These are phyloP conservation scores for Astropecten irregularis DNA, from an alignment of 53 echinoderm and acorn worm genomes.

Conservation along the genomic window DNA sequence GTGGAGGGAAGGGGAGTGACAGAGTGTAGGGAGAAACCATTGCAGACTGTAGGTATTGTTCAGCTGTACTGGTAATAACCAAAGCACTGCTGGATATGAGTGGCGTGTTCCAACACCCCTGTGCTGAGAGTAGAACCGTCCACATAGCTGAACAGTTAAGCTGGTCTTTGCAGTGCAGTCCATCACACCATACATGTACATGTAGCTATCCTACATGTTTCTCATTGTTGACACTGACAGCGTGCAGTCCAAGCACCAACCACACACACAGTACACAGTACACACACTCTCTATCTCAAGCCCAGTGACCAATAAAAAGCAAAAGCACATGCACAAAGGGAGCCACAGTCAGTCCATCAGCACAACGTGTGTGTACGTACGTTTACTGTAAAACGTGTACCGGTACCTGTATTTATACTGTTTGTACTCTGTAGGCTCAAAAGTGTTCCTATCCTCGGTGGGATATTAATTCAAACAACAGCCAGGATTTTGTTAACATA, in stretches of 20 bases:
- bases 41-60: too few species aligned
- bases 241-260: too few species aligned
- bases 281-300: background rate
- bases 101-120: slow-evolving; percentile 27
- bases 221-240: slow-evolving; percentile 31
- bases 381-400: too few species aligned
- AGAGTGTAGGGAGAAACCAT: too few species aligned
- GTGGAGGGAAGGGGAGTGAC: too few species aligned
- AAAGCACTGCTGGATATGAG: too few species aligned
- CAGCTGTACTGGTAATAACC: too few species aligned
- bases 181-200: slow-evolving; percentile 56
- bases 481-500: slow-evolving; percentile 11
- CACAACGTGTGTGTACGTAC: background rate
- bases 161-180: background rate
- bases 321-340: slow-evolving; percentile 32
- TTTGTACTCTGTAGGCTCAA: background rate
- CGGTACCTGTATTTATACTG: background rate
- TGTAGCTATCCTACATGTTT: background rate
- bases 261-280: background rate
- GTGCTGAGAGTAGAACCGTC: slow-evolving; percentile 4
- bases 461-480: slow-evolving; percentile 40
- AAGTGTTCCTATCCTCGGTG: slow-evolving; percentile 15
- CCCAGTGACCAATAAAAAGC: too few species aligned
- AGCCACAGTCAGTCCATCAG: background rate
- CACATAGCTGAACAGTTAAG: slow-evolving; percentile 62